A percentile compares a stretch with the other conserved stretches of the same genome.
Evolutionary conservation across 2,888 invertebrate genomes (phyloP).

Genomic region (Lasioglossum calceatum): DNA sequence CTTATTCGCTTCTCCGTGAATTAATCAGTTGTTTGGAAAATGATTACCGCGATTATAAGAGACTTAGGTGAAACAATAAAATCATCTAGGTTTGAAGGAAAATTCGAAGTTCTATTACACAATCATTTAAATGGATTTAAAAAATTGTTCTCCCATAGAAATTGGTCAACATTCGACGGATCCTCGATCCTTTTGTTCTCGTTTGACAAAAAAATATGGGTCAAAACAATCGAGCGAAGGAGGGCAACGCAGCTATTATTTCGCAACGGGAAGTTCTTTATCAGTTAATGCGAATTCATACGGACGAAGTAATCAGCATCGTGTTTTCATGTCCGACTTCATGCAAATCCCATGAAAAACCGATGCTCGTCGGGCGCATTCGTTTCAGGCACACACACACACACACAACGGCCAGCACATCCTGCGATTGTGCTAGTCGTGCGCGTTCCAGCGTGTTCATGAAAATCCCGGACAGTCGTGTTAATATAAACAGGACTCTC

Average conservation of each 20-base stretch:
- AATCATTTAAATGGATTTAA: neutral
- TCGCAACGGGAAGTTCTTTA: neutral
- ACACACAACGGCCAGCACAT: neutral
- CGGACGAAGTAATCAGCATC: neutral
- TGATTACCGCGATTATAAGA: neutral
- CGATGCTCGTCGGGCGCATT: neutral
- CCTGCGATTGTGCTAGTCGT: neutral
- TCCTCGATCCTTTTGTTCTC: neutral
- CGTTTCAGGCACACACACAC: neutral
- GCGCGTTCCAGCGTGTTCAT: neutral
- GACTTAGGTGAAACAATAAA: neutral
- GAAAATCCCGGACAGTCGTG: conserved; percentile 5
- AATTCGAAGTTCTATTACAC: neutral
- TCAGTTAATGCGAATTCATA: neutral
- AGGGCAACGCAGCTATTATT: neutral
- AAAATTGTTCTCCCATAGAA: neutral
- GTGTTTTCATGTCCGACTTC: neutral
- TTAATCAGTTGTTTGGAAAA: conserved; percentile 27
- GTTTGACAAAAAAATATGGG: neutral
- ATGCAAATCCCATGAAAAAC: neutral
- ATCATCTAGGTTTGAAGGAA: neutral
- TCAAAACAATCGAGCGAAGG: neutral
- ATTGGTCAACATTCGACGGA: too few relatives aligned
- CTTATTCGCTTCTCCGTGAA: neutral
- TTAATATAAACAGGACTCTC: conserved; percentile 15